Evolutionary conservation across 2,113 vertebrate genomes (phyloP).

Genomic region (Dasyprocta punctata): DNA sequence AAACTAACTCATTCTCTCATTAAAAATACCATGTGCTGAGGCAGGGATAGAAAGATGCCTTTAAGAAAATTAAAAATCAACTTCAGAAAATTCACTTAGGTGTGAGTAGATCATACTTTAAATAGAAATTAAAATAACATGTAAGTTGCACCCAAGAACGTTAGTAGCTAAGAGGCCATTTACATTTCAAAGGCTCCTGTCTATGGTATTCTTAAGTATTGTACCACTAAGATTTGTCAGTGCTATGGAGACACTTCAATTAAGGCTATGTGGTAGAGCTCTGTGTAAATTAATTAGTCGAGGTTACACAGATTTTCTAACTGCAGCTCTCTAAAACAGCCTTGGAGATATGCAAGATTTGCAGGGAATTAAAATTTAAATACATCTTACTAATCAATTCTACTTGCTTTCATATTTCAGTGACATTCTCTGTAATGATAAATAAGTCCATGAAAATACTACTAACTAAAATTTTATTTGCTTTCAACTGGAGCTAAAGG

Average conservation of each 20-base stretch:
- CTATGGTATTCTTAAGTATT: background rate
- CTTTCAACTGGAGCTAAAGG: conserved; percentile 59
- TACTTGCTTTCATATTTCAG: conserved; percentile 83
- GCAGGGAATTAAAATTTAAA: conserved; percentile 80
- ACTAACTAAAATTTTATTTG: conserved; percentile 74
- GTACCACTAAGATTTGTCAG: background rate
- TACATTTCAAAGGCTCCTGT: conserved; percentile 60
- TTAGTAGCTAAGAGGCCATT: conserved; percentile 26
- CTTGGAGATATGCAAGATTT: conserved; percentile 59
- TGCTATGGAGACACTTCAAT: conserved; percentile 58
- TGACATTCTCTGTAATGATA: conserved; percentile 76
- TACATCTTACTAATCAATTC: conserved; percentile 83
- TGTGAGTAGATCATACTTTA: conserved; percentile 43
- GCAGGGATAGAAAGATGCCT: background rate
- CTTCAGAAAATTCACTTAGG: conserved; percentile 42
- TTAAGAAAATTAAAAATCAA: conserved; percentile 27
- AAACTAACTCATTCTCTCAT: conserved; percentile 13
- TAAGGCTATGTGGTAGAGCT: conserved; percentile 52
- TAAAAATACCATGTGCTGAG: conserved; percentile 49
- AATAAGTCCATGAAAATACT: conserved; percentile 81
- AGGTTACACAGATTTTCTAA: conserved; percentile 69
- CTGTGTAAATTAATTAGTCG: conserved; percentile 73
- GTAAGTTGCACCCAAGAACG: background rate
- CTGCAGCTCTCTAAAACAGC: conserved; percentile 44
- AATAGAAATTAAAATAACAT: conserved; percentile 66